Evolutionary conservation across 2,797 vertebrate species (phyloP), one percentile per base, ranked within the genome.

Genomic region (Sebastes vulpes): DNA sequence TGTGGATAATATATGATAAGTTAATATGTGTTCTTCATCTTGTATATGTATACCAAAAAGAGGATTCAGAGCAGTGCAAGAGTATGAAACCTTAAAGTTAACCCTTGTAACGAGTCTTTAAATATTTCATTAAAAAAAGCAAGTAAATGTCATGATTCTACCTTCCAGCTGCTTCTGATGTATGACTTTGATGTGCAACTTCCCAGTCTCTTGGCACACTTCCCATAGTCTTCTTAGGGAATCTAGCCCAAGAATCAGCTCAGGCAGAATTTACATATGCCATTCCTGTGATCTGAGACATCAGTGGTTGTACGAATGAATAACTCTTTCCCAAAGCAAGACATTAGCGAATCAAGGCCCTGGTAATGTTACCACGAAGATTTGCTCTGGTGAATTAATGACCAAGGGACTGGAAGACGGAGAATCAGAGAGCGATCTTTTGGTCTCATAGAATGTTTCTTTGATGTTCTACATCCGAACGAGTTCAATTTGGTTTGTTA

Each of bases 151-250:
- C 84, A 79, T 57, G 57, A 75, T 83, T 83, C 66, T 72, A 72
- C 84, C 82, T 84, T 65, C 71, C 66, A 89, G 81, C 75, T 80
- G 72, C 85, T 75, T 87, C 74, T 87, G 83, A 83, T 87, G 75
- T 72, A 6, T 67, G 72, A 88, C 89, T 92, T 89, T 91, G 90
- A 92, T 88, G 80, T 82, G 61, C 31, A 78, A 31, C 84, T 86
- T 78, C 72, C 68, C 60, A 9, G 82, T 78, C 75, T 84, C 75
- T 71, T 79, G 74, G 73, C 90, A 86, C 72, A 73, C 75, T 78
- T 72, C 77, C 83, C 71, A 65, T 60, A 67, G 77, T 80, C 77
- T 71, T 89, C 82, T 84, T 75, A 78, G 71, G 65, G 74, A 88
- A 77, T n/a, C 69, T 46, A 69, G 76, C 78, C 74, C 65, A 74